phyloP scores from a whole-genome alignment of 2,888 invertebrate genomes.

The Acleris laterana region DNA sequence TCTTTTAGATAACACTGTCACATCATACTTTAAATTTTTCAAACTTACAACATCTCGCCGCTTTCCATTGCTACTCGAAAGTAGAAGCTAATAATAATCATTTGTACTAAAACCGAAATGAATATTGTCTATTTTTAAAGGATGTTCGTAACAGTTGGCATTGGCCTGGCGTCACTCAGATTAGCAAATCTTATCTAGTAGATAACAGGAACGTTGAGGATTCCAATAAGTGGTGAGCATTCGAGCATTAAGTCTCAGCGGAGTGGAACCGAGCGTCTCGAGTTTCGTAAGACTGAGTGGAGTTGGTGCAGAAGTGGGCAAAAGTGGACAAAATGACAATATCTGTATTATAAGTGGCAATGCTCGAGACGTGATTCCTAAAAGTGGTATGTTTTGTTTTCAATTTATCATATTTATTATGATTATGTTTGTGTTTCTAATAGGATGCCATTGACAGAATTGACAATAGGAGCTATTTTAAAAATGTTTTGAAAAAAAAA shows the following conservation, averaged over 20 bases:
- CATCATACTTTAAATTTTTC: not conserved
- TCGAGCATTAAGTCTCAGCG: conserved; percentile 16
- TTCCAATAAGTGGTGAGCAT: conserved; percentile 45
- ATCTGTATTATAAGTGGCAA: conserved; percentile 4
- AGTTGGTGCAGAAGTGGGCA: conserved; percentile 1
- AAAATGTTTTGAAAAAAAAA: too few relatives aligned
- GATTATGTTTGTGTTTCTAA: not conserved
- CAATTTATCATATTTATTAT: not conserved
- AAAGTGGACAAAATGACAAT: conserved; percentile 21
- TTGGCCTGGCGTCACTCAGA: conserved; percentile 58
- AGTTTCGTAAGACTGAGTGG: not conserved
- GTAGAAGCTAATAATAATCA: too few relatives aligned
- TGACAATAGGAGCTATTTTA: too few relatives aligned
- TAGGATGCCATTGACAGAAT: too few relatives aligned
- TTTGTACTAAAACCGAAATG: not conserved
- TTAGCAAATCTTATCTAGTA: conserved; percentile 66
- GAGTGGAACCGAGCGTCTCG: conserved; percentile 17
- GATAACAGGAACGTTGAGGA: conserved; percentile 53
- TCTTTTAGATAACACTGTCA: not conserved
- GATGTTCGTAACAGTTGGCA: conserved; percentile 45
- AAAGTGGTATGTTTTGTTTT: conserved; percentile 4
- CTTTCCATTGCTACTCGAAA: too few relatives aligned
- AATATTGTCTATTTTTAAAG: conserved; percentile 6
- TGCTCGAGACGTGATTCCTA: not conserved
- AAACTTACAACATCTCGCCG: too few relatives aligned